Evolutionary conservation across 2,113 vertebrate genomes (phyloP).

Genomic region (Peromyscus leucopus): DNA sequence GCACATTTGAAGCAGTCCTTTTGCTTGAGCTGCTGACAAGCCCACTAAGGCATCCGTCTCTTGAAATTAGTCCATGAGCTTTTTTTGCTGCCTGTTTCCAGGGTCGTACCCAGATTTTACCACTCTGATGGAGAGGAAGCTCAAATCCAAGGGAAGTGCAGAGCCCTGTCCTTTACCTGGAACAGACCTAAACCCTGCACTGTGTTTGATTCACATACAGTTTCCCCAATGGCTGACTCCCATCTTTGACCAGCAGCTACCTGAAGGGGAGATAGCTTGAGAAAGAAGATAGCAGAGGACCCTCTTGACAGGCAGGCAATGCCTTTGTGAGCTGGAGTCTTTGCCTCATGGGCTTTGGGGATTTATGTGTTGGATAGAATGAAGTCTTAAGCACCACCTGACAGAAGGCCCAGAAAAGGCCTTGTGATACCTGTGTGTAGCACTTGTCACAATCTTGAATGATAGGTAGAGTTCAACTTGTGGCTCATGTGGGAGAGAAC

Average conservation of each 20-base stretch:
- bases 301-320: background rate
- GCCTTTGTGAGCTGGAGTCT: background rate
- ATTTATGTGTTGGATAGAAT: background rate
- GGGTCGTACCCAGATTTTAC: background rate
- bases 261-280: background rate
- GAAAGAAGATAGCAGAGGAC: background rate
- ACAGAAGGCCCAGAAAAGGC: background rate
- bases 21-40: background rate
- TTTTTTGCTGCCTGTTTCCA: background rate
- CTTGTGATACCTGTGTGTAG: background rate
- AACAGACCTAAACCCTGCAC: background rate
- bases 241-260: background rate
- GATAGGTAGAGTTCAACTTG: background rate
- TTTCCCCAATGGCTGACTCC: conserved; percentile 7
- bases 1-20: background rate
- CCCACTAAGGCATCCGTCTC: background rate
- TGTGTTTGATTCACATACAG: background rate
- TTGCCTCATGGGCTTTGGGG: background rate
- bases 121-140: background rate
- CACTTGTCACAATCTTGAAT: background rate
- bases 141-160: background rate
- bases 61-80: background rate
- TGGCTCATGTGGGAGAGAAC: background rate
- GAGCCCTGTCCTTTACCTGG: background rate
- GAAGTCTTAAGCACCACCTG: background rate